Base-by-base conservation (phyloP, 1,140 invertebrate genomes). In the Himalopsyche phryganea region DNA sequence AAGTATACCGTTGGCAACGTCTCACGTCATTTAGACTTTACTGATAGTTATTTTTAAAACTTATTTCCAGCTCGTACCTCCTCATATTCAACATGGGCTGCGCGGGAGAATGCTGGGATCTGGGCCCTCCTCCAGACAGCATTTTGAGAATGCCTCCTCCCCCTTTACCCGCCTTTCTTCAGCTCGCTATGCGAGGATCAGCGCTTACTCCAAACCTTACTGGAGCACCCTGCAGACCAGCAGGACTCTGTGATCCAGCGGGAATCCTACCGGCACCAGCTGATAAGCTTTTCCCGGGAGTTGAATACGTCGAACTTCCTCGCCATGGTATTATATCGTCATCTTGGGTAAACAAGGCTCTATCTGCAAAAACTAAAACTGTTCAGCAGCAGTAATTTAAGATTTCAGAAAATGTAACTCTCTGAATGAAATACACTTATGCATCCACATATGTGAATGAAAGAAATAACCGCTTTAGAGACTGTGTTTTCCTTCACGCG, bases 101-200 rank as follows among this genome's bases (percentile, higher is more conserved):
- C 57, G 70, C 72, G 46, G 77, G 81, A 33, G 81, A 85, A 63
- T 86, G 84, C 66, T 82, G 83, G 65, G 84, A 84, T n/a, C 71
- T 89, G 14, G 88, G 86, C 6, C 89, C 89, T n/a, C 89, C 89
- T 10, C 89, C 89, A 1, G 86, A 90, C 68, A 85, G 81, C 45
- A 90, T 91, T 60, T 71, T 90, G 42, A 85, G 84, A 58, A 83
- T 91, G 73, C 89, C 89, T n/a, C 89, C 89, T 20, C 89, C 89
- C 1, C 89, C 89, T 1, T 76, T 89, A 58, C 89, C 89, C 5
- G 78, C 83, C 2, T 88, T 89, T 72, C 71, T 91, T 28, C 80
- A 85, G 50, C 76, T 71, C 61, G 62, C 73, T 65, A 51, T 70
- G 60, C 50, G 68, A 67, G 9, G 67, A 70, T 81, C 83, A 46